Base-by-base conservation (phyloP, 2,113 vertebrate species). In the Aix galericulata region DNA sequence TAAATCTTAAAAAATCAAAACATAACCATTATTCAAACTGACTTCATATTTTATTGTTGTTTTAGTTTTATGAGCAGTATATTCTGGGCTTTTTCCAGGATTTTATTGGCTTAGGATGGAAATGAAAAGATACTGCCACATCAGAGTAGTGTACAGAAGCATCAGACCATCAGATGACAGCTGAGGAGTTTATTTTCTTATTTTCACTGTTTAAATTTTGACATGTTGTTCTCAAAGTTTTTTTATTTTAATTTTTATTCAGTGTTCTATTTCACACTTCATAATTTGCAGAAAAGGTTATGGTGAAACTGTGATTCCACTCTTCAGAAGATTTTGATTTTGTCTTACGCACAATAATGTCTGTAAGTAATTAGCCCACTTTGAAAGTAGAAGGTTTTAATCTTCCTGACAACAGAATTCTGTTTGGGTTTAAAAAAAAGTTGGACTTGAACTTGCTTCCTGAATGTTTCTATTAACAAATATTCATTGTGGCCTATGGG, bases 191-290 rank as follows among this genome's bases (percentile, higher is more conserved):
- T 38, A 62, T 94, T 88, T 91, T 93, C 91, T 85, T 94, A 40
- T 36, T 96, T 93, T 64, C 63, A 44, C 48, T 73, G 10, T 76
- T 88, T 64, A 71, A 82, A 73, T 82, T 93, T 92, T 91, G 86
- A 79, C 62, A 62, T 69, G 44, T 82, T 82, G 48, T 78, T 94
- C 77, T 95, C 87, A 95, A 32, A 91, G 82, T 88, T 93, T 80
- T 58, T 42, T 91, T 92, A 69, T 46, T 66, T 22, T 5, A 17
- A 5, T 75, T 93, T 96, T 93, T 62, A 68, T 77, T 87, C 62
- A 17, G 32, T 29, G 91, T 91, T 86, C 56, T 93, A 44, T 90
- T 94, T 95, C 93, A 90, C 82, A 94, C 80, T 90, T 94, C 38
- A 17, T 86, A 90, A 94, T 94, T 91, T 95, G 64, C 38, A 58